Percentiles rank a stretch among this genome's conserved stretches.
These are phyloP conservation scores for Lithophane leautieri DNA, from an alignment of 2,888 invertebrate genomes.

Conservation along the genomic window DNA sequence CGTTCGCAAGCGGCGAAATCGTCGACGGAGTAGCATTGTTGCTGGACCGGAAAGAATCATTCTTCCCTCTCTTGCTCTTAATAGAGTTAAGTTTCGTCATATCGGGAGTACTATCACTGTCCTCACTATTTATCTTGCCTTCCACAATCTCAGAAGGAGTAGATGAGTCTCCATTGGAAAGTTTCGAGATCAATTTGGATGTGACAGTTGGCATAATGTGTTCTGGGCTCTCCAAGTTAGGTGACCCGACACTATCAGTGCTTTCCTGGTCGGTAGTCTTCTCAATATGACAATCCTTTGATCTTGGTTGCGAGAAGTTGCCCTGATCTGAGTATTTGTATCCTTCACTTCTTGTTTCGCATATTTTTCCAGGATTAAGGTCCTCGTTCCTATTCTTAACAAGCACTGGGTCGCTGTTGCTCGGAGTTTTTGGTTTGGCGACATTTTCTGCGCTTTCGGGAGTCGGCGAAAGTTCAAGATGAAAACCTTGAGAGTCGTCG, in stretches of 20 bases:
- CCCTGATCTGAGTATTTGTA: constrained; percentile 78
- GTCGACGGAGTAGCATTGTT: constrained; percentile 87
- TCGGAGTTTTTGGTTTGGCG: constrained; percentile 63
- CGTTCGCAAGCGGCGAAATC: constrained; percentile 87
- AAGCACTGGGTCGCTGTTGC: constrained; percentile 79
- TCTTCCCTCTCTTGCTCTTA: constrained; percentile 80
- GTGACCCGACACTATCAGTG: constrained; percentile 83
- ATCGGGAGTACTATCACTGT: constrained; percentile 85
- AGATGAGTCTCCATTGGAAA: constrained; percentile 88
- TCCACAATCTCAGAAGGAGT: constrained; percentile 81
- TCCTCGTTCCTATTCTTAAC: constrained; percentile 77
- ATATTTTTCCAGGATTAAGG: constrained; percentile 74
- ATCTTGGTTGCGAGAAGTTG: constrained; percentile 74
- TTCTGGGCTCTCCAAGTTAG: constrained; percentile 83
- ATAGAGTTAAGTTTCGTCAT: constrained; percentile 77
- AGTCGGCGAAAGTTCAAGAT: constrained; percentile 82
- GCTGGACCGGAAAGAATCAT: constrained; percentile 83
- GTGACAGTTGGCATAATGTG: constrained; percentile 77
- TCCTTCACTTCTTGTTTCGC: constrained; percentile 80
- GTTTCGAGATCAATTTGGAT: constrained; percentile 85
- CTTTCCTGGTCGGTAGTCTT: constrained; percentile 86
- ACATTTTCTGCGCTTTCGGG: constrained; percentile 67
- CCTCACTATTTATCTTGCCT: constrained; percentile 71
- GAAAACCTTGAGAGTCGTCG: constrained; percentile 86
- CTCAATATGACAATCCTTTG: constrained; percentile 74